Conservation (phyloP, 2,113 vertebrate genomes). For the Gobius niger region DNA sequence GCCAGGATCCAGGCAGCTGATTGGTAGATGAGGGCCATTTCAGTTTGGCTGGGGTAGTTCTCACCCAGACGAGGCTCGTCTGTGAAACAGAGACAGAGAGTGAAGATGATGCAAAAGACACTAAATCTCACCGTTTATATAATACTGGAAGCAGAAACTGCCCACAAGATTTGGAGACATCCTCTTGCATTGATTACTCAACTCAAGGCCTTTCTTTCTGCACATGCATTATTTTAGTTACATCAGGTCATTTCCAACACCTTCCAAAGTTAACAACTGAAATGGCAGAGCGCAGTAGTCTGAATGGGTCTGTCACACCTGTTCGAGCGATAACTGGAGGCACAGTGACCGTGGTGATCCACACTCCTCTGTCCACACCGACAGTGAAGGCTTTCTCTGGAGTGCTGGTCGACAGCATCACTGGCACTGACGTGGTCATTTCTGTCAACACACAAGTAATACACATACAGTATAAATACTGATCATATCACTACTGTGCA, state of each 20-base stretch:
- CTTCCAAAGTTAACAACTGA: conserved; percentile 9
- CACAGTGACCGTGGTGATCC: conserved; percentile 58
- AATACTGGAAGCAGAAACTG: conserved; percentile 32
- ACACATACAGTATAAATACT: conserved; percentile 2
- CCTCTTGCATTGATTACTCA: conserved; percentile 13
- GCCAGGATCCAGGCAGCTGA: conserved; percentile 82
- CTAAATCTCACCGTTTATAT: not conserved
- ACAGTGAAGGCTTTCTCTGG: conserved; percentile 17
- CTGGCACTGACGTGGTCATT: conserved; percentile 62
- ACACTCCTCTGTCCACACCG: conserved; percentile 21
- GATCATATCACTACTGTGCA: not conserved
- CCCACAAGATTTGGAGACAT: conserved; percentile 8
- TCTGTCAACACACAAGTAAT: conserved; percentile 54
- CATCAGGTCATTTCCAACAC: conserved; percentile 15
- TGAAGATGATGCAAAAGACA: not conserved
- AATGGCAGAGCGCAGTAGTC: not conserved
- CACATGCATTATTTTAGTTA: conserved; percentile 13
- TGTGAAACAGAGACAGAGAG: conserved; percentile 31
- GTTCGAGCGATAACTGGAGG: conserved; percentile 58
- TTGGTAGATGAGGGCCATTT: conserved; percentile 80
- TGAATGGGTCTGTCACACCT: conserved; percentile 53
- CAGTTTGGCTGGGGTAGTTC: conserved; percentile 67
- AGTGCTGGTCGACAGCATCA: conserved; percentile 50
- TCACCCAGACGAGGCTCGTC: conserved; percentile 52
- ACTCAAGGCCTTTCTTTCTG: not conserved